Percentiles rank a stretch among this genome's conserved stretches.
phyloP scores from a whole-genome alignment of 2,797 vertebrate species.

The Centropyge bicolor region DNA sequence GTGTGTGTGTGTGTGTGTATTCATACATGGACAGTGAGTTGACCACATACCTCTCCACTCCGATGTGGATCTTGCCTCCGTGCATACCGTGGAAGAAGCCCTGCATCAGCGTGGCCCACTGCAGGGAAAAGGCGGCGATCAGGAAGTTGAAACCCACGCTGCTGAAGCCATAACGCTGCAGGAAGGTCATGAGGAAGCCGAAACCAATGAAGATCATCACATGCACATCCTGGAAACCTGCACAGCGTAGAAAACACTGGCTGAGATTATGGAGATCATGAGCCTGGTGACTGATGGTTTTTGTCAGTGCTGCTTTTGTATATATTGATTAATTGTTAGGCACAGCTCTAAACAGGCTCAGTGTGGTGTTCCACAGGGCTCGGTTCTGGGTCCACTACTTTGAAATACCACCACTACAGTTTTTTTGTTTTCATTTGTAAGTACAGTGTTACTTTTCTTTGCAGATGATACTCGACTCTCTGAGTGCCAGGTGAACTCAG shows the following conservation, averaged over 20 bases:
- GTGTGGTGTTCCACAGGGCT: constrained; percentile 2
- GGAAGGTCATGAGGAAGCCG: constrained; percentile 93
- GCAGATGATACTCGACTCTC: constrained; percentile 7
- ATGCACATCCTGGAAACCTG: constrained; percentile 92
- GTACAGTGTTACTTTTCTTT: background rate
- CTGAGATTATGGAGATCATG: background rate
- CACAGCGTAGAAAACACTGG: background rate
- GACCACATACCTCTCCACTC: constrained; percentile 87
- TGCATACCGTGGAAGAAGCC: constrained; percentile 88
- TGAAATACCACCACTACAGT: background rate
- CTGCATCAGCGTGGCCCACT: constrained; percentile 93
- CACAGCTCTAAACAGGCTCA: background rate
- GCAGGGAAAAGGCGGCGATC: constrained; percentile 87
- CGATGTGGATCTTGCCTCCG: constrained; percentile 87
- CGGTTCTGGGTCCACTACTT: background rate
- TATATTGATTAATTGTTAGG: too few relatives aligned
- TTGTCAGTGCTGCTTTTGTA: too few relatives aligned
- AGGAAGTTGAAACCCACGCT: constrained; percentile 92
- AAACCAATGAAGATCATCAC: constrained; percentile 94
- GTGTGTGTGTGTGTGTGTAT: background rate
- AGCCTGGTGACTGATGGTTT: background rate
- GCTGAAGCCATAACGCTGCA: constrained; percentile 90
- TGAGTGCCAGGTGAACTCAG: background rate
- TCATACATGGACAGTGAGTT: background rate
- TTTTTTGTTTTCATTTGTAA: background rate